Evolutionary conservation across 35 echinoderm and acorn worm genomes (phyloP), one percentile per base, ranked within the genome.

Genomic region (Amphiura filiformis): DNA sequence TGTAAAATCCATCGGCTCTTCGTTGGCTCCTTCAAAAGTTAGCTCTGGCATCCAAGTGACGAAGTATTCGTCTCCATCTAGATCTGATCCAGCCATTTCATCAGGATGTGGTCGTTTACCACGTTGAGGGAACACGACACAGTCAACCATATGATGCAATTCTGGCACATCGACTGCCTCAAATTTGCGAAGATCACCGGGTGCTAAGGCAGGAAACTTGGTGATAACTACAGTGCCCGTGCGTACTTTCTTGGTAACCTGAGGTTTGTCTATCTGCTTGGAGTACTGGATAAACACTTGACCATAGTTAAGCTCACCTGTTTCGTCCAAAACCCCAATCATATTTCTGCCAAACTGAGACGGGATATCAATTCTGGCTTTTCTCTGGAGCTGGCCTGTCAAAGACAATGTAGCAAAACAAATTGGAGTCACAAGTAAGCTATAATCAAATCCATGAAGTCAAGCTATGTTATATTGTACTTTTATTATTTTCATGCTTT

Each of bases 1-100:
- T 80, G 13, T 13, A 80, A 80, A 70, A n/a, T 70, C 26, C 61
- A 70, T 70, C 15, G 61, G 61, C 2, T 11, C 11, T 15, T 15
- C 26, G 26, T 70, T 70, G 15, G 1, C 26, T 26, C 11, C 26
- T 4, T 70, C 26, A 70, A n/a, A n/a, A 23, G 26, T 70, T 2
- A 85, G 37, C 15, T 85, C 32, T 34, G 44, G 44, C 33, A 64
- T 9, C 83, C 83, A 85, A 1, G 83, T 85, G 5, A 85, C 83
- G 33, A 85, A 85, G 56, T 85, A 85, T 31, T 85, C 83, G 31
- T 85, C 83, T 65, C 83, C 83, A 64, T 85, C 83, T 33, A 85
- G 37, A 56, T 85, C 83, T 7, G 83, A 85, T 0, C 83, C 83
- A 9, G 83, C 83, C 83, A 85, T 85, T 38, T 85, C 49, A 38